Conservation (phyloP, 2,113 vertebrate species). For the Tylochromis polylepis region DNA sequence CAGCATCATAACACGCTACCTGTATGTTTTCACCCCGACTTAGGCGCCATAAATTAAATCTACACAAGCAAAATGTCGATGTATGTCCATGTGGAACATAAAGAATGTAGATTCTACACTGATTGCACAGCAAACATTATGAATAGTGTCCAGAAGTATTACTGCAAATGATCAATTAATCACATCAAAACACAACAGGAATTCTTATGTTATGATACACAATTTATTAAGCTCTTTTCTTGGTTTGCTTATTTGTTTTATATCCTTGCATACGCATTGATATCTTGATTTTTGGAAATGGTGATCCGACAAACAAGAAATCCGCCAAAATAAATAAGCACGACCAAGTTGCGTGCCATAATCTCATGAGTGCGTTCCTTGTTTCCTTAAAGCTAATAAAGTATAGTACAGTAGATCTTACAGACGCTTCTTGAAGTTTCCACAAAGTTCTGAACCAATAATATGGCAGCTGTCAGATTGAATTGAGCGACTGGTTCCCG, state of each 20-base stretch:
- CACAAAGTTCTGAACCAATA: slow-evolving; percentile 61
- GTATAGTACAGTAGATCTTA: slow-evolving; percentile 15
- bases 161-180: not conserved
- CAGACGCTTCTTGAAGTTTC: slow-evolving; percentile 58
- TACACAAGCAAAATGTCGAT: slow-evolving; percentile 28
- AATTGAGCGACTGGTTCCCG: slow-evolving; percentile 40
- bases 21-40: slow-evolving; percentile 54
- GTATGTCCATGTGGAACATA: not conserved
- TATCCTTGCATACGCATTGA: not conserved
- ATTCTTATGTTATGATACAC: not conserved
- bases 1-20: slow-evolving; percentile 61
- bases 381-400: slow-evolving; percentile 15
- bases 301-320: not conserved
- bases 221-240: not conserved
- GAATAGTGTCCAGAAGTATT: not conserved
- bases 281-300: not conserved
- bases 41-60: slow-evolving; percentile 69
- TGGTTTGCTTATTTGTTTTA: not conserved
- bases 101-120: not conserved
- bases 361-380: not conserved
- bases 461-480: slow-evolving; percentile 69
- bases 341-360: not conserved
- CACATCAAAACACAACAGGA: not conserved
- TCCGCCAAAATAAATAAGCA: not conserved
- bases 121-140: not conserved